phyloP scores from a whole-genome alignment of 1,140 invertebrate species.

The Periplaneta americana region DNA sequence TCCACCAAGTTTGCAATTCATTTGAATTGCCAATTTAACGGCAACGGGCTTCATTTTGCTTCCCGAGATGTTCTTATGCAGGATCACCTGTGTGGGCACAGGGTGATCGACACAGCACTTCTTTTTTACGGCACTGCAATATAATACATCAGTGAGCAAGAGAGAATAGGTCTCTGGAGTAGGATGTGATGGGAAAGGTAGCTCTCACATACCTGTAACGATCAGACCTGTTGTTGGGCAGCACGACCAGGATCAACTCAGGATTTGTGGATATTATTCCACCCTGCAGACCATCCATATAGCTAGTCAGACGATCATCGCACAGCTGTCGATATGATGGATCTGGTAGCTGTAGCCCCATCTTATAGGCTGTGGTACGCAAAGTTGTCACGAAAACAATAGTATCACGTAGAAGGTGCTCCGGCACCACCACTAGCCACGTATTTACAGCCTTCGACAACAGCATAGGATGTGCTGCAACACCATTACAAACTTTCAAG shows the following conservation, averaged over 20 bases:
- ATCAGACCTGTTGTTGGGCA: constrained; percentile 63
- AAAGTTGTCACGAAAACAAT: too few species aligned
- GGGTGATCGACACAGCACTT: constrained; percentile 71
- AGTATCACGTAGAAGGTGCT: too few species aligned
- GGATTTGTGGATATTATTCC: constrained; percentile 45
- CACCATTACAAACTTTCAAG: too few species aligned
- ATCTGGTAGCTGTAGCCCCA: not conserved
- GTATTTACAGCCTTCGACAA: too few species aligned
- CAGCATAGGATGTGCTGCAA: too few species aligned
- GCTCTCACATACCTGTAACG: too few species aligned
- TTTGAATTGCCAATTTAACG: constrained; percentile 79
- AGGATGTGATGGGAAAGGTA: too few species aligned
- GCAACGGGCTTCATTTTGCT: constrained; percentile 64
- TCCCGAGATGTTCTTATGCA: constrained; percentile 49
- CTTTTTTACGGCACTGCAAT: constrained; percentile 81
- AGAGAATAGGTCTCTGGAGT: too few species aligned
- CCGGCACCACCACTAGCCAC: too few species aligned
- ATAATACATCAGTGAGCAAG: too few species aligned
- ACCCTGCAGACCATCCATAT: constrained; percentile 46
- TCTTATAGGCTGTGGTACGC: too few species aligned
- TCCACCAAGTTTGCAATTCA: constrained; percentile 87
- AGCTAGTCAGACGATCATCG: constrained; percentile 29
- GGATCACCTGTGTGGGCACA: constrained; percentile 69
- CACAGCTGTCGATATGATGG: not conserved
- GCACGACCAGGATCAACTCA: constrained; percentile 57